These are phyloP conservation scores for Hedya salicella DNA, from an alignment of 2,888 invertebrate species.

Conservation along the genomic window DNA sequence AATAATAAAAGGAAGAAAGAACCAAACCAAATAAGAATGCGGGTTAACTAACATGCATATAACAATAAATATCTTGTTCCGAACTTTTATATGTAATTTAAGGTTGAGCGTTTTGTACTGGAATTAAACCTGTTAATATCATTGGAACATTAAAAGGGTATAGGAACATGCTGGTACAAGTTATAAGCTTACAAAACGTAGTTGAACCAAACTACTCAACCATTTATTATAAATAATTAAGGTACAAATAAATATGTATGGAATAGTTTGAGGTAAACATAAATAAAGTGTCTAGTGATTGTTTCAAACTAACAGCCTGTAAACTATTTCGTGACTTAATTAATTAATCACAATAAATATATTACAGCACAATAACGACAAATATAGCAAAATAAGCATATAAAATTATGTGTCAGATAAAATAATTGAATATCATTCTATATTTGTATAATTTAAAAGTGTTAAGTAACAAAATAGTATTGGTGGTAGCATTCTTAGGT, in stretches of 20 bases:
- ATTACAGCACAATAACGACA: background rate
- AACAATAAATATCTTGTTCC: conserved; percentile 31
- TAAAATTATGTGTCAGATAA: background rate
- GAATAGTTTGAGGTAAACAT: background rate
- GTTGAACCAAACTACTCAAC: conserved; percentile 14
- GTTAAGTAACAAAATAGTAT: conserved; percentile 21
- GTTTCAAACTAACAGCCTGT: conserved; percentile 19
- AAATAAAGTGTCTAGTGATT: background rate
- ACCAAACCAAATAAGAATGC: conserved; percentile 57
- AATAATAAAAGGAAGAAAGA: conserved; percentile 67
- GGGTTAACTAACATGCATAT: conserved; percentile 60
- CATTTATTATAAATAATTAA: background rate
- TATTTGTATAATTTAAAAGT: conserved; percentile 41
- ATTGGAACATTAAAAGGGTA: conserved; percentile 41
- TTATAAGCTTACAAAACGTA: background rate
- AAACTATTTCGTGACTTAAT: conserved; percentile 19
- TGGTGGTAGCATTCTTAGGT: conserved; percentile 48
- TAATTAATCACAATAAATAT: conserved; percentile 3
- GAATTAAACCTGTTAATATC: conserved; percentile 42
- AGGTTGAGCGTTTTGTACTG: conserved; percentile 69
- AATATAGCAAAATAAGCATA: conserved; percentile 18
- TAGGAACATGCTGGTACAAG: conserved; percentile 35
- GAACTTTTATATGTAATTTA: conserved; percentile 48
- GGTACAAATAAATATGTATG: background rate
- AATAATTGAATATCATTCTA: conserved; percentile 14